phyloP scores from a whole-genome alignment of 2,797 vertebrate species.

The Typhlichthys subterraneus region DNA sequence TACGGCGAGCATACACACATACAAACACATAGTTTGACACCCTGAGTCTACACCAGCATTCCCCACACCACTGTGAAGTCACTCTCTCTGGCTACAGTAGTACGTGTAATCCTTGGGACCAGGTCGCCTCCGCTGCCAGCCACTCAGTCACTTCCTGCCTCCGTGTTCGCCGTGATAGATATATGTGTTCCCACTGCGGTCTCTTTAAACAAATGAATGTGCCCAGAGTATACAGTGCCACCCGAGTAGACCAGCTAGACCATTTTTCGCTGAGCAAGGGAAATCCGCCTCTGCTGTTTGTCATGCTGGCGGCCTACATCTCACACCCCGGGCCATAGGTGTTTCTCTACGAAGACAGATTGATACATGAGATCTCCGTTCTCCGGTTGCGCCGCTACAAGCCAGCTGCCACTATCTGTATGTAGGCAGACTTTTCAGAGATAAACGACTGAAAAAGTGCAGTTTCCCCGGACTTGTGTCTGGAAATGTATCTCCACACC shows the following conservation, averaged over 20 bases:
- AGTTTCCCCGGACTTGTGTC: neutral
- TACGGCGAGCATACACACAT: too few relatives aligned
- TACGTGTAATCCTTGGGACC: too few relatives aligned
- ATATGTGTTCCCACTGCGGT: too few relatives aligned
- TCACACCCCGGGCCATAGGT: conserved; percentile 50
- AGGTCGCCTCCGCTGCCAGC: too few relatives aligned
- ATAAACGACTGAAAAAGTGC: conserved; percentile 21
- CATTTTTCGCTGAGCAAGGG: conserved; percentile 62
- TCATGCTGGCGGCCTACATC: conserved; percentile 56
- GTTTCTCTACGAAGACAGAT: conserved; percentile 63
- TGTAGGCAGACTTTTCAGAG: conserved; percentile 15
- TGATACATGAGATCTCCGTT: conserved; percentile 46
- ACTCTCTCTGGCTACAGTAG: too few relatives aligned
- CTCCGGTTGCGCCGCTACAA: conserved; percentile 44
- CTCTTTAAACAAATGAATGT: too few relatives aligned
- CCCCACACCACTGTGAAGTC: too few relatives aligned
- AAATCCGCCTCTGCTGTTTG: conserved; percentile 49
- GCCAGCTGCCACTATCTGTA: conserved; percentile 46
- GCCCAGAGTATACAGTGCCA: neutral
- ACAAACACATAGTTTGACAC: too few relatives aligned
- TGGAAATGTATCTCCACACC: too few relatives aligned
- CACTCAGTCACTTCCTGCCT: too few relatives aligned
- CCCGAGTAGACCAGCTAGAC: conserved; percentile 4
- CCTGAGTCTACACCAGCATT: too few relatives aligned
- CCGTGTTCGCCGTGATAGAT: too few relatives aligned